phyloP scores from a whole-genome alignment of 2,888 invertebrate genomes.

The Cephus spinipes region DNA sequence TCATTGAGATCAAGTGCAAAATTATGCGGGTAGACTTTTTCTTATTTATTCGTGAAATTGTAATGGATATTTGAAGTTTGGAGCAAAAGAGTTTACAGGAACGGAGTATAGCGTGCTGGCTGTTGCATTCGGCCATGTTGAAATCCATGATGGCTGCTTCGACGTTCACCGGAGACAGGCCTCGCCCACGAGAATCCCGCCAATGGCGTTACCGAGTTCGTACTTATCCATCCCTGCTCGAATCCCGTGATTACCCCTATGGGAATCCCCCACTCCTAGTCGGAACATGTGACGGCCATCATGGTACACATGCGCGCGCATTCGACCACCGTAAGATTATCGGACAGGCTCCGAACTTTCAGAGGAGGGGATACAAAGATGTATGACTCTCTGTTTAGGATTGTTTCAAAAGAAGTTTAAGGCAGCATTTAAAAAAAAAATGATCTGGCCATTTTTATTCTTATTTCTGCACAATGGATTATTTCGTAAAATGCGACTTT shows the following conservation, averaged over 20 bases:
- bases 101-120: conserved; percentile 10
- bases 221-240: conserved; percentile 54
- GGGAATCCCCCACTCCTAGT: conserved; percentile 24
- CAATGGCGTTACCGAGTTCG: conserved; percentile 52
- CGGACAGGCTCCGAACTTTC: neutral
- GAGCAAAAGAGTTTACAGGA: conserved; percentile 16
- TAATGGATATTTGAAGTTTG: neutral
- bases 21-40: neutral
- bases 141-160: conserved; percentile 63
- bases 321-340: conserved; percentile 11
- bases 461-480: neutral
- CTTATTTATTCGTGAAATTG: neutral
- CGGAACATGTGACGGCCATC: conserved; percentile 53
- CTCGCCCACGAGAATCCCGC: conserved; percentile 51
- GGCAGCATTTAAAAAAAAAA: neutral
- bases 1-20: neutral
- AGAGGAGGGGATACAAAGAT: neutral
- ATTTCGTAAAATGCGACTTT: neutral
- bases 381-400: neutral
- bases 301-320: conserved; percentile 57
- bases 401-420: neutral
- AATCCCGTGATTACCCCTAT: conserved; percentile 39
- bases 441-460: neutral
- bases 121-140: conserved; percentile 49
- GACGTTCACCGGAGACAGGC: conserved; percentile 44